These are phyloP conservation scores for Linnaemya vulpina DNA, from an alignment of 2,888 invertebrate genomes.

Conservation along the genomic window DNA sequence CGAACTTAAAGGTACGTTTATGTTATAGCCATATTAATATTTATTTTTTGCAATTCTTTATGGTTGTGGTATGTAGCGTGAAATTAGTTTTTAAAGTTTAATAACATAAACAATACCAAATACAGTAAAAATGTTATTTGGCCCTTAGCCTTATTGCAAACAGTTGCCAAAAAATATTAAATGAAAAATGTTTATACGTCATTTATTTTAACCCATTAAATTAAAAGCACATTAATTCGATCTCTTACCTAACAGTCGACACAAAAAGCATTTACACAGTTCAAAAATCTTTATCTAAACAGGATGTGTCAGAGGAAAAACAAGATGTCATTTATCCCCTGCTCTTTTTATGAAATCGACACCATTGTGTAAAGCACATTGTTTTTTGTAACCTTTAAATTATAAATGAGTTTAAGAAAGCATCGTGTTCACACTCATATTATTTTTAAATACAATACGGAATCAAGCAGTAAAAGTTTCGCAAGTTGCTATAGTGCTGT, in stretches of 20 bases:
- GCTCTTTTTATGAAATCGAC: conserved; percentile 45
- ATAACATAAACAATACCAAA: conserved; percentile 59
- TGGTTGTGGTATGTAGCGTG: conserved; percentile 74
- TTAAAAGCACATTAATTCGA: conserved; percentile 1
- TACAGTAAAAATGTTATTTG: conserved; percentile 33
- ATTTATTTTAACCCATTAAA: conserved; percentile 54
- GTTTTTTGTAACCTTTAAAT: conserved; percentile 50
- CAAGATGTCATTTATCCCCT: conserved; percentile 21
- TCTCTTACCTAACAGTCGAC: neutral
- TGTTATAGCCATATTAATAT: conserved; percentile 15
- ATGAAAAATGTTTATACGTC: conserved; percentile 21
- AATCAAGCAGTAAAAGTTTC: too few relatives aligned
- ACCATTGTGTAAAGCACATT: conserved; percentile 53
- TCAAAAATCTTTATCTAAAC: conserved; percentile 18
- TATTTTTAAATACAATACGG: too few relatives aligned
- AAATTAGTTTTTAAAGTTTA: conserved; percentile 73
- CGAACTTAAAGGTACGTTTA: conserved; percentile 20
- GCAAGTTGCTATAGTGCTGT: too few relatives aligned
- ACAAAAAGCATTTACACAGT: conserved; percentile 3
- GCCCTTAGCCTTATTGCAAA: conserved; percentile 52
- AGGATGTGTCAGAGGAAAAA: neutral
- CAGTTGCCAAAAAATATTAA: conserved; percentile 49
- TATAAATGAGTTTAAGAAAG: conserved; percentile 48
- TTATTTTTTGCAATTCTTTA: conserved; percentile 62
- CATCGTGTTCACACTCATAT: conserved; percentile 9